Base-by-base conservation (phyloP, 2,113 vertebrate species). In the Platysternon megacephalum region DNA sequence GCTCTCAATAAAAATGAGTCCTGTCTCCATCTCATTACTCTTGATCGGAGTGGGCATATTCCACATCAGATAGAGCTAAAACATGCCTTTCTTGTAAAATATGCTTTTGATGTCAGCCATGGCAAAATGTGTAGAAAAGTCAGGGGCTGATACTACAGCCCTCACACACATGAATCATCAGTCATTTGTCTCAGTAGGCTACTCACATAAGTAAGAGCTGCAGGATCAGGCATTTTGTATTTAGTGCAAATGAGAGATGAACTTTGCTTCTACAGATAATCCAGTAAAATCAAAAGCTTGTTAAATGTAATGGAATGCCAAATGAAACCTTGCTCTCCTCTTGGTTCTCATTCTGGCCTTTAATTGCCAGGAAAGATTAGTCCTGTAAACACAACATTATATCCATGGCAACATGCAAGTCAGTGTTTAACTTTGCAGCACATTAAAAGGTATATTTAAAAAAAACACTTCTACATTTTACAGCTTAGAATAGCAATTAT, bases 361-460 rank as follows among this genome's bases (percentile, higher is more conserved):
- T 96, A 85, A 87, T 96, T 97, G 94, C 97, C 96, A 94, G 96
- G 87, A 93, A 96, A 83, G 92, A 92, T 96, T 93, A 90, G 26
- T 89, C 87, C 91, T 92, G 93, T 56, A 96, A 97, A 95, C 19
- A 88, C 89, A 89, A 93, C 95, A 97, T 97, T 87, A 96, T 97
- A 97, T 95, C 97, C 96, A 97, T 97, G 95, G 96, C 79, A 97
- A 97, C 93, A 91, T 83, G 87, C 56, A 92, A 94, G 87, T 86
- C 39, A 35, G 0, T 90, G 93, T 97, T 97, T 97, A 95, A 95
- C 85, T 95, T 93, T 94, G 87, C 85, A 92, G 81, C 65, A 89
- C 89, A 89, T 86, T 93, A 95, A 91, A 95, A 97, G 79, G 87
- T 96, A 92, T 87, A 46, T 93, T 94, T 1, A 46, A 88, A 94